Base-by-base conservation (phyloP, 2,113 vertebrate genomes). In the Sigmodon hispidus region DNA sequence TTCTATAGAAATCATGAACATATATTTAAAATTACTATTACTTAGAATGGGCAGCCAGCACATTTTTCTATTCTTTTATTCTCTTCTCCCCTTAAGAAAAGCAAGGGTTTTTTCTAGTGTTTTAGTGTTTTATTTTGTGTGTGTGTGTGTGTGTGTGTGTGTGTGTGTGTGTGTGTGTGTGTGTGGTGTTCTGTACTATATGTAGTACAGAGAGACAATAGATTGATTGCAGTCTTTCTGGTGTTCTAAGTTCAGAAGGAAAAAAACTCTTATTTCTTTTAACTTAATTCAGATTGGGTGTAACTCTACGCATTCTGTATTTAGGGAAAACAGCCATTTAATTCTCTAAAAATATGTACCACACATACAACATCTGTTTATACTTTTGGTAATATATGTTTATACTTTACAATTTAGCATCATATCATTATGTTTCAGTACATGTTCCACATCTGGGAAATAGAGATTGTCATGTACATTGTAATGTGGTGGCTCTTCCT, bases 21-120 rank as follows among this genome's bases (percentile, higher is more conserved):
- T 93, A 50, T 94, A 72, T 95, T 97, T 92, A 63, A 86, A 91
- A 93, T 89, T 89, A 95, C 67, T 93, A 77, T 73, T 91, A 81
- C 45, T 86, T 92, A 67, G 15, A 96, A n/a, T 1, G 84, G 69
- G 36, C 48, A 94, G 50, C 31, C 3, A 89, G 52, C 4, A 92
- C 5, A 72, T 87, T 76, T 89, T 93, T 15, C 12, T 87, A n/a
- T 63, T 89, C 24, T 45, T 50, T 31, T 34, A 17, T 73, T 80
- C 10, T 61, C 21, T 52, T 52, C 57, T 81, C 40, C 22, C 55
- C n/a, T 87, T 88, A 45, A 5, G 17, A 75, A 85, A 1, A 91
- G 11, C 24, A 19, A 94, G 16, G 2, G 0, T 61, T 83, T 40
- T 79, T 65, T 4, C 63, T 65, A 65, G 29, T 65, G 63, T 65